These are phyloP conservation scores for Acanthosepion esculentum DNA, from an alignment of 2,888 invertebrate genomes.

Conservation along the genomic window DNA sequence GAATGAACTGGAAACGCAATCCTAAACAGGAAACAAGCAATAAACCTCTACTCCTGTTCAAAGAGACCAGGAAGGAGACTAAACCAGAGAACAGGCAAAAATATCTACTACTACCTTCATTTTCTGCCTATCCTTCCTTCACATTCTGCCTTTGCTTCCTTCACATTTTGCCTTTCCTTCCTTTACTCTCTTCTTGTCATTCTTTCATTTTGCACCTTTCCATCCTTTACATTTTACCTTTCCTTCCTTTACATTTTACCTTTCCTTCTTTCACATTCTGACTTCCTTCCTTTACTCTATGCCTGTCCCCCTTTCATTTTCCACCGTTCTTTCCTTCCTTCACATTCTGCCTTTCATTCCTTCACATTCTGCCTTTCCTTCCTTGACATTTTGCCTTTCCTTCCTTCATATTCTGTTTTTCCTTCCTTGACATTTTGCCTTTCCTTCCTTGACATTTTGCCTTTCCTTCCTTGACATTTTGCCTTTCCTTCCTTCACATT, in stretches of 20 bases:
- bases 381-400: rapidly evolving
- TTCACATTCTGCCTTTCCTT: not conserved
- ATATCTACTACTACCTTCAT: too few relatives aligned
- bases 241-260: not conserved
- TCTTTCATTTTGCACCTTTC: not conserved
- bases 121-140: not conserved
- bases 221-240: not conserved
- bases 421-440: rapidly evolving
- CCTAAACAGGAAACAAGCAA: too few relatives aligned
- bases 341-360: not conserved
- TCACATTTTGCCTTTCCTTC: not conserved
- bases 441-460: not conserved
- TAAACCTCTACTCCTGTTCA: too few relatives aligned
- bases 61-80: too few relatives aligned
- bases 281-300: too few relatives aligned
- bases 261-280: not conserved
- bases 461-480: not conserved
- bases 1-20: too few relatives aligned
- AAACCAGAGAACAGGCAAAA: too few relatives aligned
- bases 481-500: not conserved
- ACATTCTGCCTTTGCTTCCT: not conserved
- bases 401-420: rapidly evolving
- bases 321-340: not conserved
- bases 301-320: too few relatives aligned
- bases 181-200: too few relatives aligned